phyloP scores from a whole-genome alignment of 2,113 vertebrate species.

The Cyprinus carpio region DNA sequence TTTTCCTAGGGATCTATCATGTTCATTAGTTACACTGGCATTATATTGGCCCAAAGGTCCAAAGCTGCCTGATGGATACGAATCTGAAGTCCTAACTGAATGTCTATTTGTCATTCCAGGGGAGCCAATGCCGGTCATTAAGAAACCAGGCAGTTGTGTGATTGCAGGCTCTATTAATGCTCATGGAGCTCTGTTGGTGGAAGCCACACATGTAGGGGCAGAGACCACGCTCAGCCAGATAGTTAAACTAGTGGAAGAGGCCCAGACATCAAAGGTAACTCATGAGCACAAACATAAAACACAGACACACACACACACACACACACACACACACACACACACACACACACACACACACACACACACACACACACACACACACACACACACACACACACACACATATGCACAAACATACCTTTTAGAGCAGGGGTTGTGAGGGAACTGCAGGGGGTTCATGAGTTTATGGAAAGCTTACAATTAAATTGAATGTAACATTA shows the following conservation, averaged over 20 bases:
- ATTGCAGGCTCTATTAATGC: conserved; percentile 95
- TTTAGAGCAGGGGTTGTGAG: neutral
- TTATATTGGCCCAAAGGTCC: neutral
- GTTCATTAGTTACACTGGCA: neutral
- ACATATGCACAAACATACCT: neutral
- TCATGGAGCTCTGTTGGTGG: conserved; percentile 89
- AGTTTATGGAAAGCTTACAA: neutral
- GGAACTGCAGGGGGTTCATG: neutral
- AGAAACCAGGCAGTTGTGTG: conserved; percentile 88
- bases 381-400: neutral
- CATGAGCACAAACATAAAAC: neutral
- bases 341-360: too few species aligned
- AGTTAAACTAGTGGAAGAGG: conserved; percentile 93
- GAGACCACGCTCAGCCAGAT: conserved; percentile 95
- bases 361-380: too few species aligned
- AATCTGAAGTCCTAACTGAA: conserved; percentile 8
- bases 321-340: too few species aligned
- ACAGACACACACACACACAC: too few species aligned
- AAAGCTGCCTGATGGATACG: neutral
- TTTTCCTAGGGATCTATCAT: neutral
- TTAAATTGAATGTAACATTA: neutral
- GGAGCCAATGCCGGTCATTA: conserved; percentile 94
- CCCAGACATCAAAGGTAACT: conserved; percentile 95
- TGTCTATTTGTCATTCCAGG: conserved; percentile 71
- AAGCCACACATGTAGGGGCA: conserved; percentile 89